These are phyloP conservation scores for Gila robusta DNA, from an alignment of 2,797 vertebrate genomes.

Conservation along the genomic window DNA sequence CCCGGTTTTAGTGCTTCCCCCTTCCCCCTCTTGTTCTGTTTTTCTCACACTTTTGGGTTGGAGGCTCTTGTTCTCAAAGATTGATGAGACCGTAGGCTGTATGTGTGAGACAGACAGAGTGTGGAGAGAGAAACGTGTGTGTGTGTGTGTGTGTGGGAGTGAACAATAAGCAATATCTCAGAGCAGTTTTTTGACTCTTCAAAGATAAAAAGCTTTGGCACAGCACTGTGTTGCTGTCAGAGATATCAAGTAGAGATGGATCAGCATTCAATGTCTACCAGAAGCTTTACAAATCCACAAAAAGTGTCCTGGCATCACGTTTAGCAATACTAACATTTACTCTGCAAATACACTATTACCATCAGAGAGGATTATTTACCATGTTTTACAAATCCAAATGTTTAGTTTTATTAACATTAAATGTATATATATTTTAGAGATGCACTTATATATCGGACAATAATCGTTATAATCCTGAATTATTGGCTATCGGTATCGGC, in stretches of 20 bases:
- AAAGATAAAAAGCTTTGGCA: conserved; percentile 40
- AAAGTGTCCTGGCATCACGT: not conserved
- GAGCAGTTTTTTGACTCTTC: conserved; percentile 22
- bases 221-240: conserved; percentile 5
- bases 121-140: not conserved
- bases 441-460: not conserved
- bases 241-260: conserved; percentile 20
- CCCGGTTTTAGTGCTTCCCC: not conserved
- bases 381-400: not conserved
- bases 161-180: conserved; percentile 40
- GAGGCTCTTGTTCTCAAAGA: conserved; percentile 32
- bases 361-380: not conserved
- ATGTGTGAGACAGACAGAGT: conserved; percentile 34
- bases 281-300: conserved; percentile 1
- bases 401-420: not conserved
- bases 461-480: not conserved
- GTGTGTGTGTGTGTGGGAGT: conserved; percentile 10
- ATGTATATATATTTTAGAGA: not conserved
- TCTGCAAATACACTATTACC: not conserved
- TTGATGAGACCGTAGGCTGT: conserved; percentile 42
- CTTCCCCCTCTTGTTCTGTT: conserved; percentile 14
- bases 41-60: conserved; percentile 38
- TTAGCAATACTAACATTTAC: not conserved
- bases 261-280: not conserved
- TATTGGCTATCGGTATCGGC: no score